Evolutionary conservation across 2,797 vertebrate species (phyloP), one percentile per base, ranked within the genome.

Genomic region (Hypotaenidia okinawae): DNA sequence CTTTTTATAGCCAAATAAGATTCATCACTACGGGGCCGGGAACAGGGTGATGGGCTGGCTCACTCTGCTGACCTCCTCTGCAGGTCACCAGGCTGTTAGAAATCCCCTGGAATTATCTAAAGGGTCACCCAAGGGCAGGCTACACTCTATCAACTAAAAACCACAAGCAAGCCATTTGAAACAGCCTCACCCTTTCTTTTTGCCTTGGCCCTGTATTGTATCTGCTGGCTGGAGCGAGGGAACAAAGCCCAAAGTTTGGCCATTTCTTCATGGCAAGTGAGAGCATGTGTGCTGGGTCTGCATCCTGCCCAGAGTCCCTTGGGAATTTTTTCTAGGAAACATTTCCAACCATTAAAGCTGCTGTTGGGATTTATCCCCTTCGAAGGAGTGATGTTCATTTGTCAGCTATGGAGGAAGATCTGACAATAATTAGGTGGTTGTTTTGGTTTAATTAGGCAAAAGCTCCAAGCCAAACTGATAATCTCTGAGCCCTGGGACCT

Each of bases 41-140:
- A 94, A 93, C 37, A 49, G 94, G 89, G 95, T 93, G 95, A 93
- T 39, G 8, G 81, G 92, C 82, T 32, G 74, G 87, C 94, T 96
- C 81, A 33, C 58, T 22, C 89, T 52, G 52, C 95, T 95, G 96
- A 95, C 96, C 97, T 87, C 67, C 84, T 90, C 95, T 79, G 96
- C 96, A 91, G 97, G 95, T 97, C 97, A 96, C 18, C 54, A 30
- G 88, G 93, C 95, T 98, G 97, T 94, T 97, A 97, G 93, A 97
- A 93, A 80, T 68, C 92, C 96, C 95, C 95, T 91, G 88, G 96
- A 95, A 94, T 95, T 96, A 96, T 96, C 80, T 58, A 81, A 91
- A 96, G 87, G 97, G 97, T 96, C 96, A 89, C 84, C 78, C 61
- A 88, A 94, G 96, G 97, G 84, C 97, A 97, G 84, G 62, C 92